phyloP scores from a whole-genome alignment of 2,888 invertebrate genomes.

The Hedya salicella region DNA sequence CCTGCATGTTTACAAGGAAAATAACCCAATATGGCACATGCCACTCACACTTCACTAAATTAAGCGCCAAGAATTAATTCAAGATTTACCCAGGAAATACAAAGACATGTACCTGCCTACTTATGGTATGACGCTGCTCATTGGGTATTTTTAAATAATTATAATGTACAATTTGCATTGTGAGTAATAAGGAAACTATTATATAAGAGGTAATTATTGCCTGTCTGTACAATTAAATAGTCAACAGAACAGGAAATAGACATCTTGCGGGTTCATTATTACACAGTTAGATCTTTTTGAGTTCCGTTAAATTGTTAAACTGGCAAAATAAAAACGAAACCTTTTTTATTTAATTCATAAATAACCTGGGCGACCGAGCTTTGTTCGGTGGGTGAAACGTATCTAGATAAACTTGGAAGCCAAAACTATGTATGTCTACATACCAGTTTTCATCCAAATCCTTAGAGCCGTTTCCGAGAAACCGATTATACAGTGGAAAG shows the following conservation, averaged over 20 bases:
- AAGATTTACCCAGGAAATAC: not conserved
- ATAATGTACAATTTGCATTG: not conserved
- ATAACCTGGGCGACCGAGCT: no score
- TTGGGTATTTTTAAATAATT: no score
- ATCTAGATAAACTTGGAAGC: no score
- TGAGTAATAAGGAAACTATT: conserved; percentile 36
- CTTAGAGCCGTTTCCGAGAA: no score
- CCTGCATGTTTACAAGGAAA: conserved; percentile 5
- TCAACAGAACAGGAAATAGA: not conserved
- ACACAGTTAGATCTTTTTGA: not conserved
- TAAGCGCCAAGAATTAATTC: not conserved
- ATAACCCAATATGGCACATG: not conserved
- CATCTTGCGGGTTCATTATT: not conserved
- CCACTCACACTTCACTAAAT: not conserved
- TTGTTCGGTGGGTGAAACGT: no score
- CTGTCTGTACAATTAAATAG: not conserved
- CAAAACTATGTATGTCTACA: no score
- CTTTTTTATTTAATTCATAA: no score
- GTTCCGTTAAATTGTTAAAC: no score
- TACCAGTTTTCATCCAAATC: no score
- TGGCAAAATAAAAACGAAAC: no score
- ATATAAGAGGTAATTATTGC: conserved; percentile 8
- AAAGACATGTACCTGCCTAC: no score
- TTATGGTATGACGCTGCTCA: not conserved
- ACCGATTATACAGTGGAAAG: no score